Conservation (phyloP, 2,113 vertebrate species). For the Cygnus buccinator region DNA sequence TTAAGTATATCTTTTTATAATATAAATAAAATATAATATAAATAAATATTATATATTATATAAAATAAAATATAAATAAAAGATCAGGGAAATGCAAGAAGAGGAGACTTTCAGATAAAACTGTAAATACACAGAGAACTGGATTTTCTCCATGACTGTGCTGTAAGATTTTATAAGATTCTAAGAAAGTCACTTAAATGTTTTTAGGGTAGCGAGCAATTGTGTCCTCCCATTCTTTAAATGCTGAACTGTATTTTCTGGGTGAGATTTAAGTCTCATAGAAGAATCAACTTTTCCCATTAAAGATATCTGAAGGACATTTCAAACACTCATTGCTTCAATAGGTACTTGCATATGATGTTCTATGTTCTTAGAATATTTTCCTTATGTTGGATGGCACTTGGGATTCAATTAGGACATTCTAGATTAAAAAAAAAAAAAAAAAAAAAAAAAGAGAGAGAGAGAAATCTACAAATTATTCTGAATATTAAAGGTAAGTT, state of each 20-base stretch:
- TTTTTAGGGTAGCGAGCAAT: not conserved
- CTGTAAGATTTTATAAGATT: not conserved
- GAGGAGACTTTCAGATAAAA: not conserved
- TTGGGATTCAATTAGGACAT: not conserved
- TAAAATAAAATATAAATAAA: not conserved
- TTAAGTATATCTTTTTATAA: not conserved
- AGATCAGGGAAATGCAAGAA: not conserved
- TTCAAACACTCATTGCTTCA: not conserved
- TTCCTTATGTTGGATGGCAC: not conserved
- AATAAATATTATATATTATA: too few relatives aligned
- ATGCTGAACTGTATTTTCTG: not conserved
- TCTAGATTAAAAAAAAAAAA: not conserved
- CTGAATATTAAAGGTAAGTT: not conserved
- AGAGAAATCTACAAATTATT: not conserved
- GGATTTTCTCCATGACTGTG: not conserved
- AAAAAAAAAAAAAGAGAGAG: too few relatives aligned
- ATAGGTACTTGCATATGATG: not conserved
- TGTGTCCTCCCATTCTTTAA: not conserved
- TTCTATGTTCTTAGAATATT: not conserved
- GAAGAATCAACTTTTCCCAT: not conserved
- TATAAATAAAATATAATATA: not conserved
- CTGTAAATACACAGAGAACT: not conserved
- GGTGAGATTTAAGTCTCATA: not conserved
- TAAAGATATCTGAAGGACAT: conserved; percentile 2
- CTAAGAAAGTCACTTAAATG: not conserved